Percentiles rank a stretch among this genome's conserved stretches.
These are phyloP conservation scores for Polypterus bichir DNA, from an alignment of 2,113 vertebrate genomes.

Conservation along the genomic window DNA sequence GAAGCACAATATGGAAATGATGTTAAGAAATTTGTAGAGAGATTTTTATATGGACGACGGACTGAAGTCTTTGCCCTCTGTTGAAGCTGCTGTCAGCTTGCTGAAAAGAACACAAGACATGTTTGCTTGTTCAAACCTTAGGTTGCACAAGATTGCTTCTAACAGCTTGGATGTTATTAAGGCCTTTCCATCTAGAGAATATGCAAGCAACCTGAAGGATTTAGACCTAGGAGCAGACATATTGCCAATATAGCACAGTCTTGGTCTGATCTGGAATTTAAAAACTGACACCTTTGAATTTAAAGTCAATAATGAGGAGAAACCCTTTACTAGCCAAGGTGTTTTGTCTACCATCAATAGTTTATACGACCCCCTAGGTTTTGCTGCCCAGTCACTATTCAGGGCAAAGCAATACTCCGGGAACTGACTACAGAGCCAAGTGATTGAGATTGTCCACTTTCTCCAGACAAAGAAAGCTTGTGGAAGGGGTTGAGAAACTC, in stretches of 20 bases:
- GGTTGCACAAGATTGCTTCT: background rate
- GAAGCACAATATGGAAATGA: background rate
- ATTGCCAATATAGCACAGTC: no score
- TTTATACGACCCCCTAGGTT: background rate
- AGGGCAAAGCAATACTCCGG: background rate
- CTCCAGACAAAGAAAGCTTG: background rate
- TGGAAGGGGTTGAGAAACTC: background rate
- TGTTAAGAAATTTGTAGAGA: background rate
- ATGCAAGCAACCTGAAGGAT: no score
- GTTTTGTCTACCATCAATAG: background rate
- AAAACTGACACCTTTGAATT: background rate
- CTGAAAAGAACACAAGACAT: background rate
- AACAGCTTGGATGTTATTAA: no score
- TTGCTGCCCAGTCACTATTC: background rate
- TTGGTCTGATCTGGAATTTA: no score
- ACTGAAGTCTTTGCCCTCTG: background rate
- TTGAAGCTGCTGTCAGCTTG: background rate
- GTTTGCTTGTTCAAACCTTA: background rate
- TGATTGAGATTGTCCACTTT: background rate
- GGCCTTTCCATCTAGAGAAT: no score
- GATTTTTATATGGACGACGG: conserved; percentile 1
- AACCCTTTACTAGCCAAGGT: background rate
- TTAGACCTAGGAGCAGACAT: no score
- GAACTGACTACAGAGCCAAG: background rate
- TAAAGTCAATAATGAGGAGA: background rate